These are phyloP conservation scores for Pimpla rufipes DNA, from an alignment of 2,888 invertebrate genomes.

Conservation along the genomic window DNA sequence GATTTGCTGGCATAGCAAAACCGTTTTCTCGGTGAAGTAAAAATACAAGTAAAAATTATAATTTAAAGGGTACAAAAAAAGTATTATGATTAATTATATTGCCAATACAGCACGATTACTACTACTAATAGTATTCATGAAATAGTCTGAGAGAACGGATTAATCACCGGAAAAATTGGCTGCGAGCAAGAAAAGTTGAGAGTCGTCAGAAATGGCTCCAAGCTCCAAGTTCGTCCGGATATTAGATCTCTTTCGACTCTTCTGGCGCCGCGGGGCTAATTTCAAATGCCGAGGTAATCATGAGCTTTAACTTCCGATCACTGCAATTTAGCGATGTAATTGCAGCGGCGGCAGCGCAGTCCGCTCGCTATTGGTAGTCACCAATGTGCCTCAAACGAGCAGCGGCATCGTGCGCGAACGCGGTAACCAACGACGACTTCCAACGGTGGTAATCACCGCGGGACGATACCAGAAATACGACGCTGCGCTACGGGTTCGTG, in stretches of 20 bases:
- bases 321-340: conserved; percentile 44
- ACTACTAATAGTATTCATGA: no score
- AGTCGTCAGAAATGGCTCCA: not conserved
- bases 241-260: not conserved
- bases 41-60: no score
- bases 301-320: conserved; percentile 42
- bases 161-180: not conserved
- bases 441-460: conserved; percentile 60
- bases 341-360: not conserved
- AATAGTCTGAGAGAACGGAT: not conserved
- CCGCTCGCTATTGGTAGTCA: conserved; percentile 50
- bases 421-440: conserved; percentile 29
- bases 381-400: conserved; percentile 55
- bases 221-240: not conserved
- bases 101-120: no score
- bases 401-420: conserved; percentile 17
- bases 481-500: conserved; percentile 30
- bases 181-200: not conserved
- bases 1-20: no score
- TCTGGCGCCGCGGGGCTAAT: not conserved
- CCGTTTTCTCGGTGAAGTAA: no score
- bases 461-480: conserved; percentile 54
- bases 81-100: no score
- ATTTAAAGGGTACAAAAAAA: no score
- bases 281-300: conserved; percentile 26